Base-by-base conservation (phyloP, 2,113 vertebrate genomes). In the Narcine bancroftii region DNA sequence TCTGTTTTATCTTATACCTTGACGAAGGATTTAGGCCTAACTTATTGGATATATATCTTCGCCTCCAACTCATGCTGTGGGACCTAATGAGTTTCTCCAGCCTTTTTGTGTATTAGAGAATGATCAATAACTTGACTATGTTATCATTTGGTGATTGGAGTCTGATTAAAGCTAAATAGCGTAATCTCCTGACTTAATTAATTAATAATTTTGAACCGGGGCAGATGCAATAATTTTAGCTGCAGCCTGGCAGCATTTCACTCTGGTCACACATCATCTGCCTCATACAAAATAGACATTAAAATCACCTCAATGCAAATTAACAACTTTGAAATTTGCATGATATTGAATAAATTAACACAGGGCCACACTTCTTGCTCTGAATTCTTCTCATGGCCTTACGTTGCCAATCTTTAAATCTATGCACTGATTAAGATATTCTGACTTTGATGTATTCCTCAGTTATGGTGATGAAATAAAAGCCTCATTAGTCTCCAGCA, bases 391-490 rank as follows among this genome's bases (percentile, higher is more conserved):
- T 91, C 63, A 45, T 71, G 65, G 42, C 29, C 65, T 91, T 60
- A 47, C 11, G 56, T 33, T 15, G 65, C 65, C 65, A 36, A 45
- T 91, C 39, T 29, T 66, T 45, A 69, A 91, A 47, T 91, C 65
- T 71, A 69, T 69, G 69, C 89, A 69, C 63, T 65, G 71, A 69
- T 91, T 69, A 91, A 91, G 63, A 91, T 47, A 69, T 69, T 69
- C 24, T 45, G 26, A 11, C 47, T 39, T 69, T 69, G 63, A 47
- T 91, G 11, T 71, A 29, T 39, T 69, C 63, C 87, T 66, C 60
- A 66, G 53, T 66, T 91, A 63, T 91, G 87, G 60, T 91, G 89
- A 91, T 91, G 65, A 91, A 91, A 69, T 69, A 91, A 91, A 91
- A 69, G 47, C 65, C 65, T 91, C 65, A 91, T 91, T 91, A 66